Percentiles rank a stretch among this genome's conserved stretches.
Evolutionary conservation across 2,797 vertebrate genomes (phyloP).

Genomic region (Taeniopygia guttata): DNA sequence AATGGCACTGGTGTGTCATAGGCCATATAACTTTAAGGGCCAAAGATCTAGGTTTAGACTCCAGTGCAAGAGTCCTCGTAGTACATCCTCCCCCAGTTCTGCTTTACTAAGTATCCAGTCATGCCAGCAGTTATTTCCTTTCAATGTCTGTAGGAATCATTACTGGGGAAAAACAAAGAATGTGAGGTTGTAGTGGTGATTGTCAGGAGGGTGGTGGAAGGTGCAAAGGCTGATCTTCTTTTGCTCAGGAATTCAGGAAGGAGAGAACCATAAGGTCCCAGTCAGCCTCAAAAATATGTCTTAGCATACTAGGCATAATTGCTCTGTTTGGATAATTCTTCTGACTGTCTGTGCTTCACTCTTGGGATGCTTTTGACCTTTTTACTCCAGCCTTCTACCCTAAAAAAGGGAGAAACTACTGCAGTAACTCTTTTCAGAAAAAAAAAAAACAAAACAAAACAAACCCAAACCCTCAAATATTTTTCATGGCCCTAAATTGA

Average conservation of each 20-base stretch:
- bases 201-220: not conserved
- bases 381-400: not conserved
- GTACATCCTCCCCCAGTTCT: not conserved
- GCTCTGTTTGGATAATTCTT: not conserved
- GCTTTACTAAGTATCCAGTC: not conserved
- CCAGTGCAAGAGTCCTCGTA: not conserved
- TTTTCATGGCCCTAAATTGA: not conserved
- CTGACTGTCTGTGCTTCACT: not conserved
- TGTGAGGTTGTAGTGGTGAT: not conserved
- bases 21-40: not conserved
- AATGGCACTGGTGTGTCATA: not conserved
- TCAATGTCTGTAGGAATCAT: not conserved
- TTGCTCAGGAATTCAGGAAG: not conserved
- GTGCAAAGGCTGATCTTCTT: not conserved
- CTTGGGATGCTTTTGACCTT: not conserved
- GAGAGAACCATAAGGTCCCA: not conserved
- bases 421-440: not conserved
- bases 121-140: not conserved
- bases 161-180: not conserved
- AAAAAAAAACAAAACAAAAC: not conserved
- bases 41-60: not conserved
- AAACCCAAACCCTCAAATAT: not conserved
- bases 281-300: not conserved
- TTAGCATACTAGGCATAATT: not conserved
- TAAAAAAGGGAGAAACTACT: not conserved